Percentiles rank a stretch among this genome's conserved stretches.
Evolutionary conservation across 2,113 vertebrate genomes (phyloP).

Genomic region (Dromiciops gliroides): DNA sequence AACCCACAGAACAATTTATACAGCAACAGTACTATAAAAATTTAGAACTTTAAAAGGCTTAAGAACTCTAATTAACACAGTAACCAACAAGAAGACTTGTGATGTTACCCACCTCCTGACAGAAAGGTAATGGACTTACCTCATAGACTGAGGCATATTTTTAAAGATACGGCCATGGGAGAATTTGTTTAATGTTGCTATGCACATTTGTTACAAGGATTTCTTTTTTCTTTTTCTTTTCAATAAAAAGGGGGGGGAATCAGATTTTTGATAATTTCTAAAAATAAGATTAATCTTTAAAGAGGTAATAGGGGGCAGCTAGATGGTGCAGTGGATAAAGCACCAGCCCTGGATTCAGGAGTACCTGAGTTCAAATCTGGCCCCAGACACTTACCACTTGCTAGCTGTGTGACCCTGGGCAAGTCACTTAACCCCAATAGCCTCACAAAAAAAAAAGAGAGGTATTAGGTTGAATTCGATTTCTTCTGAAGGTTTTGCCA

Average conservation of each 20-base stretch:
- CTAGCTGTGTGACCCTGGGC: too few relatives aligned
- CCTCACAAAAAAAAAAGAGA: too few relatives aligned
- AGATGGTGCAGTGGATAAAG: too few relatives aligned
- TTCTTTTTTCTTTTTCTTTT: not conserved
- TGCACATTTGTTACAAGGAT: not conserved
- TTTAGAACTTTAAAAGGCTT: not conserved
- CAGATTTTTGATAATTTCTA: not conserved
- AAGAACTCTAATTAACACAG: too few relatives aligned
- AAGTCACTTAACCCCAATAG: too few relatives aligned
- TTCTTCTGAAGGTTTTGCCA: not conserved
- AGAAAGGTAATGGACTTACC: not conserved
- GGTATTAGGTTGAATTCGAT: not conserved
- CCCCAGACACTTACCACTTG: too few relatives aligned
- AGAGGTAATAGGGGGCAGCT: not conserved
- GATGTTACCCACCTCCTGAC: not conserved
- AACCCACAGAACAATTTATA: too few relatives aligned
- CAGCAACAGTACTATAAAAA: not conserved
- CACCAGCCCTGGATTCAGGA: too few relatives aligned
- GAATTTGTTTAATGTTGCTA: not conserved
- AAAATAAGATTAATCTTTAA: not conserved
- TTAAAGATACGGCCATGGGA: not conserved
- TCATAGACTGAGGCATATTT: not conserved
- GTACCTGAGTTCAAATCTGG: too few relatives aligned
- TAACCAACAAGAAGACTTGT: too few relatives aligned
- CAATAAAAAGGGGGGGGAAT: not conserved